Percentiles rank a stretch among this genome's conserved stretches.
These are phyloP conservation scores for Arenaria interpres DNA, from an alignment of 2,113 vertebrate genomes.

Conservation along the genomic window DNA sequence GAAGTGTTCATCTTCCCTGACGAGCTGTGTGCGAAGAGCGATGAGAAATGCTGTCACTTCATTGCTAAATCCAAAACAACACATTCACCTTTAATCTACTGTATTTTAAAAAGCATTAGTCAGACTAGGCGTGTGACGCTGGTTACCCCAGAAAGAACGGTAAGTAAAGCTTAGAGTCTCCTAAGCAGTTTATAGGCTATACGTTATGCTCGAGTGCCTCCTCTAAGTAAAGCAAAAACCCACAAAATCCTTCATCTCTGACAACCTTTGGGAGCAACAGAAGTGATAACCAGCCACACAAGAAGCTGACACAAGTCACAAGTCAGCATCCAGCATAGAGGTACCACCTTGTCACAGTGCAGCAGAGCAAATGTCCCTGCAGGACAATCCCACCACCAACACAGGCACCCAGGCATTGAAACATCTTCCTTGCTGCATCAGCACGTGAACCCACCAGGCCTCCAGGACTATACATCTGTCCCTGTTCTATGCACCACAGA, in stretches of 20 bases:
- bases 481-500: background rate
- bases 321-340: background rate
- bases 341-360: rapidly evolving
- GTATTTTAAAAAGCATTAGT: slow-evolving; percentile 62
- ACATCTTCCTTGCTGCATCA: background rate
- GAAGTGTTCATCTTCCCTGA: background rate
- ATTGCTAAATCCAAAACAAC: slow-evolving; percentile 30
- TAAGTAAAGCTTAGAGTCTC: slow-evolving; percentile 50
- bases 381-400: background rate
- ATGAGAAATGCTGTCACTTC: background rate
- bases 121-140: slow-evolving; percentile 23
- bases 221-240: background rate
- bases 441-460: background rate
- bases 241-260: background rate
- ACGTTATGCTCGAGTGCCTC: background rate
- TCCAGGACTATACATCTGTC: rapidly evolving
- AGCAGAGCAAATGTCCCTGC: background rate
- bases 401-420: rapidly evolving
- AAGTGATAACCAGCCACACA: background rate
- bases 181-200: slow-evolving; percentile 45
- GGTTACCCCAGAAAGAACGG: slow-evolving; percentile 21
- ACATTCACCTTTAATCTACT: slow-evolving; percentile 50
- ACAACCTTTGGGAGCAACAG: background rate
- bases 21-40: rapidly evolving
- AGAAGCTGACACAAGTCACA: background rate